phyloP scores from a whole-genome alignment of 2,888 invertebrate species.

The Noctua fimbriata region DNA sequence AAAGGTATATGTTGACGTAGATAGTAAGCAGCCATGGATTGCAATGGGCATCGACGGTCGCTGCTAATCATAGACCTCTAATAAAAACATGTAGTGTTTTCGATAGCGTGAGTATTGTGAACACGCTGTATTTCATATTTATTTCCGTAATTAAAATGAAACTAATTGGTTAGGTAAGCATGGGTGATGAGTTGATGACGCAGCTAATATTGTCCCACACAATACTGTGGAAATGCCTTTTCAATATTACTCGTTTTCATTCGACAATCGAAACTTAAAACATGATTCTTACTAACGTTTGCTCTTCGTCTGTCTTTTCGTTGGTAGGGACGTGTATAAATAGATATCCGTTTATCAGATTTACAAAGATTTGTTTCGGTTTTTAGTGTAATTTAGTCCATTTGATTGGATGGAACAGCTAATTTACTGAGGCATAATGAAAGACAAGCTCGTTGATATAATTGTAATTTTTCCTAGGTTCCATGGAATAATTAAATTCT shows the following conservation, averaged over 20 bases:
- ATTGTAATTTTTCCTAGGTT: too few species aligned
- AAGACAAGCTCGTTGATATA: neutral
- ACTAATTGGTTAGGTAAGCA: neutral
- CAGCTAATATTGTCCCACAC: neutral
- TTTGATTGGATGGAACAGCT: neutral
- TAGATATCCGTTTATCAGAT: neutral
- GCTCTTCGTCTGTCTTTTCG: neutral
- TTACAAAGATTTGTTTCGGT: neutral
- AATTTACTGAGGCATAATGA: neutral
- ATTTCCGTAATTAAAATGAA: constrained; percentile 10
- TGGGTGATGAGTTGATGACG: neutral
- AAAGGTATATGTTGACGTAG: neutral
- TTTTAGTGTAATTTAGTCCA: neutral
- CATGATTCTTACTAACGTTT: neutral
- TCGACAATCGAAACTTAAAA: neutral
- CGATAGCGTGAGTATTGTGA: neutral
- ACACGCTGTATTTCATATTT: neutral
- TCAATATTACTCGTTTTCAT: neutral
- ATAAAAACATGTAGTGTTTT: neutral
- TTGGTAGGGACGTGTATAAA: neutral
- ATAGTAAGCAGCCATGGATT: neutral
- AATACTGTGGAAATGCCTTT: neutral
- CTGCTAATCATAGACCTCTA: neutral
- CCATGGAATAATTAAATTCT: neutral
- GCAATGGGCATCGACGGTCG: neutral